Evolutionary conservation across 1,140 invertebrate genomes (phyloP).

Genomic region (Brachystomella parvula): DNA sequence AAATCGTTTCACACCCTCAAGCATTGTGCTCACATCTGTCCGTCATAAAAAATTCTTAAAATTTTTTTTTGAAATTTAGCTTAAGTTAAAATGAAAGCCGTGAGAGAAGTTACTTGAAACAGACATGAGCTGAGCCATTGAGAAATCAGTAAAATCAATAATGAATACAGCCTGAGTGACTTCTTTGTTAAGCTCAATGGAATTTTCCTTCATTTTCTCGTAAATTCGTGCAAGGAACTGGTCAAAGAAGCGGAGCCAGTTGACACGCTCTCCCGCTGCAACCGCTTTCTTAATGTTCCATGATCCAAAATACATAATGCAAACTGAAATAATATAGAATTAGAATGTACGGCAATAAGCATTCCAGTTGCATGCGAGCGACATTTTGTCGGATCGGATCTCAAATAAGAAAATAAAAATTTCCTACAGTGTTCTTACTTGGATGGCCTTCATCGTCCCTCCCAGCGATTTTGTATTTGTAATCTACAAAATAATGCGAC

Average conservation of each 20-base stretch:
- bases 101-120: conserved; percentile 17
- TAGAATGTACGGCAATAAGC: not conserved
- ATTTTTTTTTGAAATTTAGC: not conserved
- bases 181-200: not conserved
- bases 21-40: conserved; percentile 8
- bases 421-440: not conserved
- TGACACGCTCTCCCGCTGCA: conserved; percentile 3
- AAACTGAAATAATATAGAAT: conserved; percentile 6
- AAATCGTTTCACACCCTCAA: conserved; percentile 13
- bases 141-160: conserved; percentile 17
- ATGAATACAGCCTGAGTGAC: conserved; percentile 25
- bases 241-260: conserved; percentile 17
- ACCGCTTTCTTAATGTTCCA: conserved; percentile 21
- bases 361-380: not conserved
- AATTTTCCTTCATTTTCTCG: not conserved
- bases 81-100: no score
- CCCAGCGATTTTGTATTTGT: not conserved
- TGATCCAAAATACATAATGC: conserved; percentile 14
- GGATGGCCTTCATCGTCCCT: not conserved
- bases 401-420: not conserved
- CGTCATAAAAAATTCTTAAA: not conserved
- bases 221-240: not conserved
- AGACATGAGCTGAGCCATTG: conserved; percentile 23
- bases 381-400: not conserved
- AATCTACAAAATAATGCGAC: not conserved